Percentiles rank a stretch among this genome's conserved stretches.
These are phyloP conservation scores for Harmothoe impar DNA, from an alignment of 2,888 invertebrate species.

Conservation along the genomic window DNA sequence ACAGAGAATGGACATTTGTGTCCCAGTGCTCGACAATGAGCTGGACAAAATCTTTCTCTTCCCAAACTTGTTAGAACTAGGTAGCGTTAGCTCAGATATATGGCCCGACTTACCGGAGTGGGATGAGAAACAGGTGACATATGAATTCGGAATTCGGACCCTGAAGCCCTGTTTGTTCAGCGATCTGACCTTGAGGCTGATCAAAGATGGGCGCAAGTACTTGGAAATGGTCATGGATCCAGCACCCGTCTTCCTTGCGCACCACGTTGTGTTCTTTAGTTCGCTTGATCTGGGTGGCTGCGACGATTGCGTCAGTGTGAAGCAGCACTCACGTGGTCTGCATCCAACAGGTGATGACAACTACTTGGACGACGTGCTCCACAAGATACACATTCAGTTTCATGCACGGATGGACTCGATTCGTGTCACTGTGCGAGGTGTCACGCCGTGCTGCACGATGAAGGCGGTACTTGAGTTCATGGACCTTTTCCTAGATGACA, in stretches of 20 bases:
- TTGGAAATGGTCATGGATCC: slow-evolving; percentile 72
- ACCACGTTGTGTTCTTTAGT: slow-evolving; percentile 73
- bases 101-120: slow-evolving; percentile 74
- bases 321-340: slow-evolving; percentile 66
- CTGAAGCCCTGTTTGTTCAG: slow-evolving; percentile 71
- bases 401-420: slow-evolving; percentile 71
- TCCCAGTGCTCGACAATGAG: slow-evolving; percentile 66
- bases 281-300: slow-evolving; percentile 72
- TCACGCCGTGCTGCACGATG: slow-evolving; percentile 74
- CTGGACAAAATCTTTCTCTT: slow-evolving; percentile 68
- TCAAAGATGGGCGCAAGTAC: slow-evolving; percentile 69
- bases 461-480: slow-evolving; percentile 72
- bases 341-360: slow-evolving; percentile 60
- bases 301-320: slow-evolving; percentile 71
- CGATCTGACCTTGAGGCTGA: slow-evolving; percentile 70
- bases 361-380: slow-evolving; percentile 71
- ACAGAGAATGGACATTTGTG: slow-evolving; percentile 71
- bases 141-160: slow-evolving; percentile 70
- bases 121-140: slow-evolving; percentile 75
- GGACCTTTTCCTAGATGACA: slow-evolving; percentile 72
- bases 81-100: slow-evolving; percentile 71
- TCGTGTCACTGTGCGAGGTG: slow-evolving; percentile 71
- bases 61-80: slow-evolving; percentile 71
- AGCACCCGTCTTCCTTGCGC: slow-evolving; percentile 72
- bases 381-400: slow-evolving; percentile 73